Evolutionary conservation across 2,113 vertebrate species (phyloP).

Genomic region (Malurus melanocephalus): DNA sequence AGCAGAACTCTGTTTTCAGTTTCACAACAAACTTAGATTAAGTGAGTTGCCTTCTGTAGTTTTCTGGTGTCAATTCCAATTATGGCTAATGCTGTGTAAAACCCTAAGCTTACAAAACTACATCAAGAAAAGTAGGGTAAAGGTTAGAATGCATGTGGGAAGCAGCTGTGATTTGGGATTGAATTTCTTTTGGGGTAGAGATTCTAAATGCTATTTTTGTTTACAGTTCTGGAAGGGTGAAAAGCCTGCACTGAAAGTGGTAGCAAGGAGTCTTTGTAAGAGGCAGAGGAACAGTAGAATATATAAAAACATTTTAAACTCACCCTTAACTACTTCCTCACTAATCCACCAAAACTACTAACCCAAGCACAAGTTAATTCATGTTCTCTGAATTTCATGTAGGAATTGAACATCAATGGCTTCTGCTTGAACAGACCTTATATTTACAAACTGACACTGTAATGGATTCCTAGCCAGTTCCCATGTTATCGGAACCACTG

Average conservation of each 20-base stretch:
- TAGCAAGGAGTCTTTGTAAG: background rate
- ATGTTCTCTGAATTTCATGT: rapidly evolving
- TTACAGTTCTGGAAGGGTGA: background rate
- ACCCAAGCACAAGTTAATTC: background rate
- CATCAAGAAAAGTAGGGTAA: background rate
- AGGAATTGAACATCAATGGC: background rate
- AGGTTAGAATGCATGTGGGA: background rate
- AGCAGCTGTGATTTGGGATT: background rate
- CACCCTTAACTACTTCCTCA: background rate
- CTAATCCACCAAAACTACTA: background rate
- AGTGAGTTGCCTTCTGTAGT: constrained; percentile 5
- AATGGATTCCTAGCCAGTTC: background rate
- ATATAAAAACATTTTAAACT: background rate
- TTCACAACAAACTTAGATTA: constrained; percentile 19
- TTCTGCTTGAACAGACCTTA: background rate
- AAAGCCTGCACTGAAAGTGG: background rate
- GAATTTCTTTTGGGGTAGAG: background rate
- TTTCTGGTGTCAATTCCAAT: constrained; percentile 29
- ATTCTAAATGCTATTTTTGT: background rate
- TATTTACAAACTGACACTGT: background rate
- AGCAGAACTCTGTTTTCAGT: constrained; percentile 22
- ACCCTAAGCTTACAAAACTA: background rate
- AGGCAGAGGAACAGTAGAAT: background rate
- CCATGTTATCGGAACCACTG: background rate
- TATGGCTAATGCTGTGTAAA: background rate